Percentiles rank a stretch among this genome's conserved stretches.
Evolutionary conservation across 1,140 invertebrate species (phyloP).

Genomic region (Nixonia krombeini): DNA sequence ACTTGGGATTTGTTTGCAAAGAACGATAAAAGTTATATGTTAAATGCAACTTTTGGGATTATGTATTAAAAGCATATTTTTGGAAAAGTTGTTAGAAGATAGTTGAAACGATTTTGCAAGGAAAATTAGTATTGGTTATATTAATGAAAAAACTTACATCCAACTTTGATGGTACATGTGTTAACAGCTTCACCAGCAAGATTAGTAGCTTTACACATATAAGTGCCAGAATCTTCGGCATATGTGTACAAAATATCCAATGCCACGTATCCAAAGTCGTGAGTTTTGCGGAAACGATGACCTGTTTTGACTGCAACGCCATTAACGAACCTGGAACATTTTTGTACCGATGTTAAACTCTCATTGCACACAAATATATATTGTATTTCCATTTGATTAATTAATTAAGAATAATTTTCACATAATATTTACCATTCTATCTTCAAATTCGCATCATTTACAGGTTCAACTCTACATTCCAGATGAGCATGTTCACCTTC

Average conservation of each 20-base stretch:
- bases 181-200: conserved; percentile 92
- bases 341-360: too few species aligned
- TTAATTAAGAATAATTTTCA: not conserved
- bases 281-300: conserved; percentile 90
- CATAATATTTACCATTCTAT: conserved; percentile 90
- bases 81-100: too few species aligned
- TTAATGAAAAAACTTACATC: conserved; percentile 72
- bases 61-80: too few species aligned
- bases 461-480: conserved; percentile 95
- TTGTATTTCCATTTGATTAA: not conserved
- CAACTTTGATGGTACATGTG: conserved; percentile 88
- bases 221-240: conserved; percentile 94
- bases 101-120: too few species aligned
- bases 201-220: conserved; percentile 95
- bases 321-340: conserved; percentile 62
- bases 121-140: conserved; percentile 1
- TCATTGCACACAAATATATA: too few species aligned
- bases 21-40: too few species aligned
- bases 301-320: conserved; percentile 77
- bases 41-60: too few species aligned
- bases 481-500: conserved; percentile 95
- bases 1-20: too few species aligned
- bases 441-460: conserved; percentile 94
- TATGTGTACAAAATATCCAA: conserved; percentile 94
- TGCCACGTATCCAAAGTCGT: conserved; percentile 96